phyloP scores from a whole-genome alignment of 2,888 invertebrate genomes.

The Sphaerophoria rueppellii region DNA sequence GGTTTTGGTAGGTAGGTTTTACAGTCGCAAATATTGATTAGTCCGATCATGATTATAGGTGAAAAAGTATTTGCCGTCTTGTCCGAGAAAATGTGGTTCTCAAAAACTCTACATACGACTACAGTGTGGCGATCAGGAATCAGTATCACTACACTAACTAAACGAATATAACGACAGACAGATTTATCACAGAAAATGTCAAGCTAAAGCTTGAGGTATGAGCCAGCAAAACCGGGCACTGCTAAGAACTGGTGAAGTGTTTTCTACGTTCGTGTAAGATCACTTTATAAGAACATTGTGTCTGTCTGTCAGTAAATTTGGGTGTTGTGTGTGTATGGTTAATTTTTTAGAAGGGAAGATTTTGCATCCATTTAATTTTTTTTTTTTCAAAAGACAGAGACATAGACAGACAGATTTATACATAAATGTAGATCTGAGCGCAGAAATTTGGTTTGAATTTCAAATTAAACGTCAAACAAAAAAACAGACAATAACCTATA shows the following conservation, averaged over 20 bases:
- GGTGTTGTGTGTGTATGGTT: constrained; percentile 32
- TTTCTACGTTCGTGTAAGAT: not conserved
- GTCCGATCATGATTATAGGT: not conserved
- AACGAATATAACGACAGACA: not conserved
- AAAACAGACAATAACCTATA: constrained; percentile 13
- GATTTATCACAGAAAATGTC: not conserved
- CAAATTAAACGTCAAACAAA: constrained; percentile 46
- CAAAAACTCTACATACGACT: constrained; percentile 16
- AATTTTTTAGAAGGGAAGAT: constrained; percentile 33
- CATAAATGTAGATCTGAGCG: constrained; percentile 22
- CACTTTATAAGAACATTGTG: constrained; percentile 16
- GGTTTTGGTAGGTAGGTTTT: too few species aligned
- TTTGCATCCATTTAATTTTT: constrained; percentile 9
- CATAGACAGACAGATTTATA: constrained; percentile 15
- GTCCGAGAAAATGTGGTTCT: constrained; percentile 18
- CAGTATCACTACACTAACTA: not conserved
- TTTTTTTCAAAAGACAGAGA: not conserved
- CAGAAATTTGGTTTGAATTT: constrained; percentile 37
- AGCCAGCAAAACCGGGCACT: too few species aligned
- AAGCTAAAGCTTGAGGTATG: too few species aligned
- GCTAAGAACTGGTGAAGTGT: not conserved
- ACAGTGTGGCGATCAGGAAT: not conserved
- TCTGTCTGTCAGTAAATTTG: constrained; percentile 30
- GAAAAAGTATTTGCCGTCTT: constrained; percentile 4
- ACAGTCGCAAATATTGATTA: too few species aligned